phyloP scores from a whole-genome alignment of 2,888 invertebrate genomes.

The Lapara coniferarum region DNA sequence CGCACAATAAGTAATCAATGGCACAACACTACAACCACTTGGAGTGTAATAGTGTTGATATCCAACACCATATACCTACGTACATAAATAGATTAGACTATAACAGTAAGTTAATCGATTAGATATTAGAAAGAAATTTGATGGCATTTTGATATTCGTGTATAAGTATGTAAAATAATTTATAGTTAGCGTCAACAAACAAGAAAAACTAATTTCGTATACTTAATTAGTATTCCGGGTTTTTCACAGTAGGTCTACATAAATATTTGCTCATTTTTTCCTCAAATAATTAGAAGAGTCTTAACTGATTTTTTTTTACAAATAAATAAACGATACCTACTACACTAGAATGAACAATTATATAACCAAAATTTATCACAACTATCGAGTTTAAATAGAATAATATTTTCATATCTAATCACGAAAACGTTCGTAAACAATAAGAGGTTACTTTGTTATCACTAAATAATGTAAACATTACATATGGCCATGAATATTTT shows the following conservation, averaged over 20 bases:
- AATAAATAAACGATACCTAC: neutral
- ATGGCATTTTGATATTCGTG: no score
- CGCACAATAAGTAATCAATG: no score
- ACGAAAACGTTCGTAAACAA: conserved; percentile 7
- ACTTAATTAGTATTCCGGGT: neutral
- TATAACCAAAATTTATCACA: neutral
- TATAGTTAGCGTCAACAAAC: neutral
- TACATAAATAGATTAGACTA: neutral
- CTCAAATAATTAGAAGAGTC: neutral
- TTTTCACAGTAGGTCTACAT: neutral
- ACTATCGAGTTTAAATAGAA: neutral
- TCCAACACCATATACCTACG: no score
- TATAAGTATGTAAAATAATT: neutral
- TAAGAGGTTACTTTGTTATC: conserved; percentile 43
- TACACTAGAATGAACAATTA: neutral
- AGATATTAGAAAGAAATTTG: no score
- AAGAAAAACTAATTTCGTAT: neutral
- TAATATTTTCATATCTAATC: neutral
- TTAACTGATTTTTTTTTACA: neutral
- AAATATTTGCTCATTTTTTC: neutral
- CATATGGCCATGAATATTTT: neutral
- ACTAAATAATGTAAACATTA: conserved; percentile 23
- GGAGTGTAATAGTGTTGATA: no score
- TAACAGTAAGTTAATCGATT: no score
- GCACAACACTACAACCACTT: no score